Evolutionary conservation across 2,888 invertebrate genomes (phyloP), one percentile per base, ranked within the genome.

Genomic region (Rhingia rostrata): DNA sequence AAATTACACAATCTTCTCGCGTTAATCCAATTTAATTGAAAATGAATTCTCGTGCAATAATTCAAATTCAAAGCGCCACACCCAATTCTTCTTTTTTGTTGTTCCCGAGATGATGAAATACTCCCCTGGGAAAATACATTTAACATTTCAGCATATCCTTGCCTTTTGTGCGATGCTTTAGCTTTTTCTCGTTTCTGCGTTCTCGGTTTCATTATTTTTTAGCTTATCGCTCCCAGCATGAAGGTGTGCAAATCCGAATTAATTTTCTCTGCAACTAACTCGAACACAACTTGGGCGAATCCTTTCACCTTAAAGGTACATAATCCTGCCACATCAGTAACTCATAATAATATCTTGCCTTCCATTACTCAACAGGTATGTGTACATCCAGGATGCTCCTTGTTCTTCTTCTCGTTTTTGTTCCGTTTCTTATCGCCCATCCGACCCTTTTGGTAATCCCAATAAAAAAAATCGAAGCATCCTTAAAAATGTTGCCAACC

Each of bases 161-260:
- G 43, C n/a, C 51, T 4, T 47, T 33, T 33, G 4, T 4, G 12
- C 1, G 7, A 12, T 22, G 30, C 9, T 58, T 4, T 35, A 43
- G 54, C 6, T 32, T 14, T 43, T 47, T 32, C n/a, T 14, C 14
- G 1, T 39, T 64, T 14, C 30, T 22, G 33, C 12, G 12, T 47
- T 60, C 39, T 22, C 22, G 22, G 12, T 49, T 54, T 37, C 47
- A 56, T 63, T 74, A 67, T 73, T 72, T 63, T 32, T 54, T 64
- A 14, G 58, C 69, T 79, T 79, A 74, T 74, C 83, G 79, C 47
- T 67, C 43, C 60, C 49, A 58, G 64, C 72, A 73, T 45, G 49
- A 79, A 63, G 74, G 83, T 54, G 78, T 73, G 73, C 78, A 83
- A 83, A 83, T 79, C 63, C 60, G 63, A 83, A 79, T 79, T 83